phyloP scores from a whole-genome alignment of 2,113 vertebrate species.

The Litocranius walleri region DNA sequence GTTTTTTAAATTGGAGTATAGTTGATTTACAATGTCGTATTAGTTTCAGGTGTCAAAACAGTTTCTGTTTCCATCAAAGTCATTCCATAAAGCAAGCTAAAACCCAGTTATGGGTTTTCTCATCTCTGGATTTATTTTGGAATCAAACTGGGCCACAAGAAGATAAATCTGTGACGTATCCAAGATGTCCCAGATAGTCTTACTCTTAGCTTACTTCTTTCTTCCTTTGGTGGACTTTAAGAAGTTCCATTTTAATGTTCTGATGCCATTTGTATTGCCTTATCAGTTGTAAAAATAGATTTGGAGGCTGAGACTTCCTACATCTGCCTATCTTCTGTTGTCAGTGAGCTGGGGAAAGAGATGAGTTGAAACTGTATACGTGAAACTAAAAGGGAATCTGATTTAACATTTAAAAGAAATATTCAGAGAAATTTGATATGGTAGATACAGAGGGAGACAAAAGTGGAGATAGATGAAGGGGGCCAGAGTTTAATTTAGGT shows the following conservation, averaged over 20 bases:
- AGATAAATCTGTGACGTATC: background rate
- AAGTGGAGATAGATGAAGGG: background rate
- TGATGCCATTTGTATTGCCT: background rate
- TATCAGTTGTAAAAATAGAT: background rate
- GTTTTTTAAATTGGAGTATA: background rate
- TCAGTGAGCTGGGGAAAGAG: background rate
- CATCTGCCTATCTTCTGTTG: background rate
- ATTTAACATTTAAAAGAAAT: background rate
- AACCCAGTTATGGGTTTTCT: background rate
- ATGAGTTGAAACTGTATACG: background rate
- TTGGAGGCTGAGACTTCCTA: background rate
- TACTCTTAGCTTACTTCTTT: background rate
- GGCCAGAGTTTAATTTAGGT: background rate
- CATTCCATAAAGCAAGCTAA: background rate
- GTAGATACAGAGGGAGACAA: background rate
- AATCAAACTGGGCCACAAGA: background rate
- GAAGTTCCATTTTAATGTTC: conserved; percentile 33
- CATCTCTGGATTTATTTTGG: background rate
- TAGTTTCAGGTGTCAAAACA: background rate
- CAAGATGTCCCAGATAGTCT: background rate
- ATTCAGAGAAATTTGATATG: background rate
- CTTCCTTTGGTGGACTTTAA: background rate
- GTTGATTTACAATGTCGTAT: background rate
- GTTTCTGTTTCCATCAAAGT: background rate
- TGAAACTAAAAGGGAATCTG: background rate